phyloP scores from a whole-genome alignment of 2,113 vertebrate genomes.

The Malurus cyaneus region DNA sequence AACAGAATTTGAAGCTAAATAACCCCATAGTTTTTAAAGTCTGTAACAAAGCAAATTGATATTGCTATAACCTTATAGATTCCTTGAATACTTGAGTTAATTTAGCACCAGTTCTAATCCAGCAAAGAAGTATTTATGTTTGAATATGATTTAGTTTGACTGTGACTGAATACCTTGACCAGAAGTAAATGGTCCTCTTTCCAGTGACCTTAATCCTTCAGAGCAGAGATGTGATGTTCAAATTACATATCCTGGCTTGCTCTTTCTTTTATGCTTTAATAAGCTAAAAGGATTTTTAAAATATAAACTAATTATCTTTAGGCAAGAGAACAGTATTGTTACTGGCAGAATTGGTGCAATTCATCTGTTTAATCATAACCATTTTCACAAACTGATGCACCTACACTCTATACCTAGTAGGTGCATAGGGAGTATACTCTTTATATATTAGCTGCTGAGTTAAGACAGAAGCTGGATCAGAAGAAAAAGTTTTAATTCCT shows the following conservation, averaged over 20 bases:
- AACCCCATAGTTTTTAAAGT: background rate
- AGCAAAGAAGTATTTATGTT: background rate
- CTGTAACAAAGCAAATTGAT: background rate
- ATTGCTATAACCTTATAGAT: background rate
- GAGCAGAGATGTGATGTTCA: background rate
- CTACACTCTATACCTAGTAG: background rate
- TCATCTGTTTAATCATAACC: background rate
- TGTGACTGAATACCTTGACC: background rate
- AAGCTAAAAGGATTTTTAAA: background rate
- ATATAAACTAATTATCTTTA: background rate
- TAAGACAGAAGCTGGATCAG: background rate
- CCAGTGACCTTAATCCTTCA: background rate
- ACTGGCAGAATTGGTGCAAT: background rate
- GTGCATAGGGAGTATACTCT: background rate
- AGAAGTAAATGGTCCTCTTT: background rate
- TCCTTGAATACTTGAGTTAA: background rate
- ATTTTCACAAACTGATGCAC: background rate
- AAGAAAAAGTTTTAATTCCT: background rate
- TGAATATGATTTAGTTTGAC: background rate
- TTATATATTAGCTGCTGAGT: background rate
- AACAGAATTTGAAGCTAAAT: background rate
- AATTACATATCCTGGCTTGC: background rate
- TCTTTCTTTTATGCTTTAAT: background rate
- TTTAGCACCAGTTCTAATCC: background rate
- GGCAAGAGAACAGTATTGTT: background rate